Conservation (phyloP, 2,888 invertebrate species). For the Hedychridium roseum region DNA sequence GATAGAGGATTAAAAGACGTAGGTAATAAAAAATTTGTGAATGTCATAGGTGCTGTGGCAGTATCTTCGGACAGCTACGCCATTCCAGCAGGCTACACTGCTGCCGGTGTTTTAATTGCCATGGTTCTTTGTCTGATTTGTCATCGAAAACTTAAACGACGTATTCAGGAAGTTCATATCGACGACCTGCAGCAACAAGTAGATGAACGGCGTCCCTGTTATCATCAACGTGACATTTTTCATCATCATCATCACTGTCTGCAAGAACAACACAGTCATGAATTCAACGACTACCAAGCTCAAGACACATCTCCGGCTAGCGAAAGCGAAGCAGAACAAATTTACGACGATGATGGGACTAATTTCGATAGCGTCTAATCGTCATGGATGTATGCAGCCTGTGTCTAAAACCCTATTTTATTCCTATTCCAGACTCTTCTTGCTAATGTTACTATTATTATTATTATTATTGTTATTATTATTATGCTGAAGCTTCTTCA, state of each 20-base stretch:
- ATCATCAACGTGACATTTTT: slow-evolving; percentile 48
- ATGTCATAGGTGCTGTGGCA: slow-evolving; percentile 64
- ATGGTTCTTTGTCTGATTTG: slow-evolving; percentile 68
- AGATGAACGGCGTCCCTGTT: slow-evolving; percentile 51
- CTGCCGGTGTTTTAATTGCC: slow-evolving; percentile 64
- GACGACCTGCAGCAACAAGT: slow-evolving; percentile 51
- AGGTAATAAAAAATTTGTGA: too few species aligned
- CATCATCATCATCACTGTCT: slow-evolving; percentile 28
- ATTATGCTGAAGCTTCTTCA: too few species aligned
- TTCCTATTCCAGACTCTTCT: slow-evolving; percentile 17
- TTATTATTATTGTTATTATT: neutral
- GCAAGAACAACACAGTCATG: slow-evolving; percentile 30
- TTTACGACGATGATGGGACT: slow-evolving; percentile 44
- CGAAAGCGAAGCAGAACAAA: slow-evolving; percentile 42
- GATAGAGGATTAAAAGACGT: too few species aligned
- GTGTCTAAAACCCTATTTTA: neutral
- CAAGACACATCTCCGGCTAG: slow-evolving; percentile 53
- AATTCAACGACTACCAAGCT: slow-evolving; percentile 35
- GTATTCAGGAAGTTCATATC: slow-evolving; percentile 48
- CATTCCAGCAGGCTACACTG: slow-evolving; percentile 65
- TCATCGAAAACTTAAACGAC: slow-evolving; percentile 64
- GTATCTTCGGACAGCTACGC: slow-evolving; percentile 70
- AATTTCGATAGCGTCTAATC: slow-evolving; percentile 56
- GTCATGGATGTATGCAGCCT: slow-evolving; percentile 1
- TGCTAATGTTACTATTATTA: neutral